These are phyloP conservation scores for Oreochromis aureus DNA, from an alignment of 2,113 vertebrate species.

Conservation along the genomic window DNA sequence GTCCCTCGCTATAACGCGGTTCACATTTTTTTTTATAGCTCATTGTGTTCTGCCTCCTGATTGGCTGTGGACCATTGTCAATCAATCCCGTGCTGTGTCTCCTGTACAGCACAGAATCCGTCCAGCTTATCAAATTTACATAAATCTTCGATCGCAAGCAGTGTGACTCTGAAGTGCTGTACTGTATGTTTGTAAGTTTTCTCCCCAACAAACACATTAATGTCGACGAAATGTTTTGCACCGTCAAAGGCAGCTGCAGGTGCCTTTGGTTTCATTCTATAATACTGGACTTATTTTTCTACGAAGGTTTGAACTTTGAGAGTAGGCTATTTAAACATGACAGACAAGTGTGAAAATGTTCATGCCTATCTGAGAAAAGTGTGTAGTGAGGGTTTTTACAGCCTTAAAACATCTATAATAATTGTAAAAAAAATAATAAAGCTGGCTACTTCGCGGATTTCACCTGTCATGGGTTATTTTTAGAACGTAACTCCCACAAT, in stretches of 20 bases:
- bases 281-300: neutral
- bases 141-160: rapidly evolving
- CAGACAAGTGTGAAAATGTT: neutral
- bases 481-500: too few species aligned
- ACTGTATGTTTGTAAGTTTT: neutral
- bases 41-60: neutral
- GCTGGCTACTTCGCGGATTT: too few species aligned
- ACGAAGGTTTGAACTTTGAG: neutral
- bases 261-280: neutral
- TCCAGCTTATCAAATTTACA: neutral
- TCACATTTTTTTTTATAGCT: neutral
- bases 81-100: neutral
- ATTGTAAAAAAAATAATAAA: too few species aligned
- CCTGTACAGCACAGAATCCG: neutral
- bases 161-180: neutral
- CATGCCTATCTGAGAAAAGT: neutral
- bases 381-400: neutral
- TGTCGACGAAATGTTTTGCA: rapidly evolving
- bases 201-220: neutral
- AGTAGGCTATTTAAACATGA: neutral
- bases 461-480: too few species aligned
- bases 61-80: neutral
- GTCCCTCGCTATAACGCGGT: neutral
- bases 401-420: neutral
- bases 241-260: neutral